Evolutionary conservation across 2,113 vertebrate species (phyloP).

Genomic region (Tragelaphus scriptus): DNA sequence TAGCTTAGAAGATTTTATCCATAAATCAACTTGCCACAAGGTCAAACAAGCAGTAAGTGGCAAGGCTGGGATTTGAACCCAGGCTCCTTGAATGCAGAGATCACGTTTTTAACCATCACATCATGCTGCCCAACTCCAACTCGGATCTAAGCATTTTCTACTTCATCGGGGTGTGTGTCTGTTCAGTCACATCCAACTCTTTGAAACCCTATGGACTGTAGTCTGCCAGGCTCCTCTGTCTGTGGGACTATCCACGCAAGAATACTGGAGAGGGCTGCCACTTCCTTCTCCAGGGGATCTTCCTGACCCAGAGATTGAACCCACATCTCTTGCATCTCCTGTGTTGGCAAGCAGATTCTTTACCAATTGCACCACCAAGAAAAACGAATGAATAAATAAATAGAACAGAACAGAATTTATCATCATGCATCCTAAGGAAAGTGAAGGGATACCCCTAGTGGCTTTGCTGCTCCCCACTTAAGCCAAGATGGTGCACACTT

Average conservation of each 20-base stretch:
- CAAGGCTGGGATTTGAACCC: neutral
- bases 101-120: neutral
- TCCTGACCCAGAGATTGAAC: neutral
- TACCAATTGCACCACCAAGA: neutral
- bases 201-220: neutral
- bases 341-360: neutral
- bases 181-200: neutral
- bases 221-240: neutral
- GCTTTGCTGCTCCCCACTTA: neutral
- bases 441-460: neutral
- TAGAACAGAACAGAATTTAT: neutral
- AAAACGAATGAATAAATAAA: neutral
- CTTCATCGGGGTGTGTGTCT: neutral
- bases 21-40: neutral
- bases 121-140: neutral
- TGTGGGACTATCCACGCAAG: neutral
- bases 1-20: neutral
- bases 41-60: neutral
- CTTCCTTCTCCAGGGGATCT: neutral
- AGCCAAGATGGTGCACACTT: neutral
- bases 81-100: neutral
- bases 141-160: neutral
- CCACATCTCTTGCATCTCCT: rapidly evolving
- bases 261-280: neutral
- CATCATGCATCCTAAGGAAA: neutral